Conservation (phyloP, 2,888 invertebrate species). For the Lumbricus terrestris region DNA sequence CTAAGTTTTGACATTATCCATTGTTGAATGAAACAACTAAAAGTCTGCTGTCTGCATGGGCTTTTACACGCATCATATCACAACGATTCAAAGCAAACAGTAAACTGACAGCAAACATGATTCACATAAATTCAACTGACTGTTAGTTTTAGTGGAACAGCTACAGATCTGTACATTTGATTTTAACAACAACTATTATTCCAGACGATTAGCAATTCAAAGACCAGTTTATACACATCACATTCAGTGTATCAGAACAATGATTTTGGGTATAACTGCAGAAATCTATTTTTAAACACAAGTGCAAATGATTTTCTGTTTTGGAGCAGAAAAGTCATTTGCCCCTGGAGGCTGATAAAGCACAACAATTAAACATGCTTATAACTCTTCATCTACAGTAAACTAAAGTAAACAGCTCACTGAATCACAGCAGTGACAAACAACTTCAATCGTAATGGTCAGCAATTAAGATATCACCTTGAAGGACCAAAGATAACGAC, state of each 20-base stretch:
- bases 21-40: background rate
- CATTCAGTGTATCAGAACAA: background rate
- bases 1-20: background rate
- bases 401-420: background rate
- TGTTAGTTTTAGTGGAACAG: background rate
- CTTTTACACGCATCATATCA: background rate
- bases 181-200: background rate
- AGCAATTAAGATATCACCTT: background rate
- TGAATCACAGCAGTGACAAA: background rate
- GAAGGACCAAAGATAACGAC: background rate
- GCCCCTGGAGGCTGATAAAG: no score
- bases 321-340: background rate
- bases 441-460: background rate
- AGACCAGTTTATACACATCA: background rate
- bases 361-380: background rate
- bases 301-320: background rate
- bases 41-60: background rate
- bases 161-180: background rate
- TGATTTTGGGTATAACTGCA: background rate
- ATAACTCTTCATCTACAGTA: background rate
- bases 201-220: background rate
- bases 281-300: background rate
- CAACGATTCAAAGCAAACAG: background rate
- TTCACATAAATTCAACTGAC: background rate
- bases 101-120: background rate